These are phyloP conservation scores for rat (Rattus norvegicus) DNA, from an alignment of 2,113 vertebrate genomes.

Conservation along the genomic window GRCr8 NC_086032.1:27031501-27032000, in stretches of 20 bases:
- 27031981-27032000: slow-evolving; percentile 47
- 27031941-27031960: slow-evolving; percentile 48
- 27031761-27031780: slow-evolving; percentile 62
- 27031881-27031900: slow-evolving; percentile 60
- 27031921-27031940: not conserved
- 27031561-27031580: slow-evolving; percentile 44
- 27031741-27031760: slow-evolving; percentile 14
- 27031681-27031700: slow-evolving; percentile 73
- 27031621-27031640: slow-evolving; percentile 67
- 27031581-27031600: slow-evolving; percentile 51
- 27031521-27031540: slow-evolving; percentile 54
- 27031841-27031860: not conserved
- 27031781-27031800: not conserved
- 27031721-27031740: slow-evolving; percentile 68
- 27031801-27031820: slow-evolving; percentile 41
- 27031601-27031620: slow-evolving; percentile 58
- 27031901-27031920: slow-evolving; percentile 20
- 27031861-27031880: not conserved
- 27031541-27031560: slow-evolving; percentile 54
- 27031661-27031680: slow-evolving; percentile 77
- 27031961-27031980: slow-evolving; percentile 46
- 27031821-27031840: not conserved
- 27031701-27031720: slow-evolving; percentile 69
- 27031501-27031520: not conserved
- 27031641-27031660: slow-evolving; percentile 72